A percentile compares a stretch with the other conserved stretches of the same genome.
Conservation (phyloP, 2,797 vertebrate species). For the Centropyge bicolor region DNA sequence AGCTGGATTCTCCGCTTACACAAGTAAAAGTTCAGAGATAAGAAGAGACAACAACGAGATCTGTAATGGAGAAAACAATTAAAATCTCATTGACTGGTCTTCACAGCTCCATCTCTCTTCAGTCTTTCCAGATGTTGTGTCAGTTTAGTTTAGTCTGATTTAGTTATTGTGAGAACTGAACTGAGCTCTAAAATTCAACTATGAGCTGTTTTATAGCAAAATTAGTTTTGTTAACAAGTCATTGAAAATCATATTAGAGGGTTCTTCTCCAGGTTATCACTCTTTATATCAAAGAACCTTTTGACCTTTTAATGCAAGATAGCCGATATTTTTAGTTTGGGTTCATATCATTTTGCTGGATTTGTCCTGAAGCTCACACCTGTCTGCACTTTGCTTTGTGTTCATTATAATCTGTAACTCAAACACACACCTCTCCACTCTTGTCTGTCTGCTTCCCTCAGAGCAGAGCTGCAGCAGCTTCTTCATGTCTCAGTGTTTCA, state of each 20-base stretch:
- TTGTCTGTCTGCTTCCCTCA: neutral
- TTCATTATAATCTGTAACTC: neutral
- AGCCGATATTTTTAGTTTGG: neutral
- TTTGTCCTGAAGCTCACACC: neutral
- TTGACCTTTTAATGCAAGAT: neutral
- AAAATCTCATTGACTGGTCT: fast-evolving
- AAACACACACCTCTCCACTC: neutral
- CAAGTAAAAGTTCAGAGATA: neutral
- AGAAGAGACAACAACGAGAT: no score
- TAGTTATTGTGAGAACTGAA: neutral
- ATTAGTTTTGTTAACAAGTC: neutral
- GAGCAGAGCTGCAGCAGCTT: neutral
- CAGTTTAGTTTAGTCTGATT: no score
- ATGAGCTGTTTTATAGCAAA: neutral
- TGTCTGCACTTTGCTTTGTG: neutral
- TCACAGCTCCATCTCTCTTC: no score
- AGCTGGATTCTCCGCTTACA: no score
- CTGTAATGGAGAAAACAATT: neutral
- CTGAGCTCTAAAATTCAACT: no score
- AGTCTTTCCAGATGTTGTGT: neutral
- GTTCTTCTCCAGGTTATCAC: no score
- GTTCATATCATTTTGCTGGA: neutral
- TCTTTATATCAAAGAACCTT: neutral
- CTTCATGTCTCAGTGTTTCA: neutral
- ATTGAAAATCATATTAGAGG: neutral